Evolutionary conservation across 2,888 invertebrate species (phyloP), one percentile per base, ranked within the genome.

Genomic region (Stenodema calcarata): DNA sequence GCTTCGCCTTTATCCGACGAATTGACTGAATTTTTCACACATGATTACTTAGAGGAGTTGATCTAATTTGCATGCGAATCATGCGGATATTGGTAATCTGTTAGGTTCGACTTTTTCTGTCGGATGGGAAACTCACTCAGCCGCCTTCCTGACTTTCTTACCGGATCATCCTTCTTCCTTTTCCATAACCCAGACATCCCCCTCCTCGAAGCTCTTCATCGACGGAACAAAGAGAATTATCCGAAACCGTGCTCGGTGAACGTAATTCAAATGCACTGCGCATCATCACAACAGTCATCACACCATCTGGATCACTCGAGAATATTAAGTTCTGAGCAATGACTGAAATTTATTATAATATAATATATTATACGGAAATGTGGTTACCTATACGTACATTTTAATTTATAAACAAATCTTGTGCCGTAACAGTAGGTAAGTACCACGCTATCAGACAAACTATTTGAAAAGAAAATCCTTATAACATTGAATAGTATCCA

Each of bases 21-120:
- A 85, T 76, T 76, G 85, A 76, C 85, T 85, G 85, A 85, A 85
- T 85, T 85, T 85, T 85, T 85, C 85, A 85, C 85, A 85, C 85
- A 85, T 85, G 85, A 85, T 85, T 85, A 85, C 85, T 85, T 75
- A 50, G 69, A 82, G 50, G 75, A 47, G 75, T 54, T 85, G 85
- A 85, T 85, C 85, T 76, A 85, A 85, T 85, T 76, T 85, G 85
- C 85, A 85, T 85, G 76, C 85, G 76, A 85, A 85, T 85, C 85
- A 85, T 85, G 85, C 76, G 85, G 85, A 85, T 85, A 85, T 85
- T 76, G 85, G 85, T 85, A 85, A 85, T 85, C 85, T 85, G 47
- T 84, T 75, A 84, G 75, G 84, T 82, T 82, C 82, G 62, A 62
- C 62, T 62, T 23, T 23, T 62, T 62, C 62, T 27, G 2, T 62